Evolutionary conservation across 2,113 vertebrate species (phyloP).

Genomic region (Zosterops lateralis): DNA sequence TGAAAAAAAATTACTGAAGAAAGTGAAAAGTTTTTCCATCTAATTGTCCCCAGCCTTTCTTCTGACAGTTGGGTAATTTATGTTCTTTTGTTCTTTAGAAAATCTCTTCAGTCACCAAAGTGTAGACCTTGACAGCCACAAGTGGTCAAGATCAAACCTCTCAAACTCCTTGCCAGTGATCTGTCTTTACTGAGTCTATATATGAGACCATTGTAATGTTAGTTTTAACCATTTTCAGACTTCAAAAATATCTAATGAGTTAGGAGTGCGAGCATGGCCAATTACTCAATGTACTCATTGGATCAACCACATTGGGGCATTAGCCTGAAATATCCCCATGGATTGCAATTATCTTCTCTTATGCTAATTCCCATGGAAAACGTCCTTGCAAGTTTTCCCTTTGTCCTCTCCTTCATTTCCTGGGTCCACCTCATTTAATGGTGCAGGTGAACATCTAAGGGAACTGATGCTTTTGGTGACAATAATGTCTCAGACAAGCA

Average conservation of each 20-base stretch:
- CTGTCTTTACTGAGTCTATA: not conserved
- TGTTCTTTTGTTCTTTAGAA: not conserved
- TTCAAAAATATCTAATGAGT: not conserved
- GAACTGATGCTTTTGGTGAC: not conserved
- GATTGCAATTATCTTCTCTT: not conserved
- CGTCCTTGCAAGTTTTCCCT: not conserved
- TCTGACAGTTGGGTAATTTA: not conserved
- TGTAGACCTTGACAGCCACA: no score
- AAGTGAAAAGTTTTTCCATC: not conserved
- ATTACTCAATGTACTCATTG: not conserved
- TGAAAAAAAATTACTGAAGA: not conserved
- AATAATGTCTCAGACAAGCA: not conserved
- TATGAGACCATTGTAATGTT: not conserved
- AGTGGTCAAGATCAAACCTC: not conserved
- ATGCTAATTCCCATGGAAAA: not conserved
- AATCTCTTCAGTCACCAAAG: not conserved
- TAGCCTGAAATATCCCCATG: not conserved
- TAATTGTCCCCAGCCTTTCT: not conserved
- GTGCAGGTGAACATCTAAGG: not conserved
- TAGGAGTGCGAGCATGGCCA: not conserved
- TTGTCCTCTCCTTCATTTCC: not conserved
- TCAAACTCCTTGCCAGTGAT: not conserved
- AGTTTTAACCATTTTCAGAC: not conserved
- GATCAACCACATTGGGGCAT: not conserved
- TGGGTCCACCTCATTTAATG: not conserved